Evolutionary conservation across 2,113 vertebrate genomes (phyloP).

Genomic region (Callaeas wilsoni): DNA sequence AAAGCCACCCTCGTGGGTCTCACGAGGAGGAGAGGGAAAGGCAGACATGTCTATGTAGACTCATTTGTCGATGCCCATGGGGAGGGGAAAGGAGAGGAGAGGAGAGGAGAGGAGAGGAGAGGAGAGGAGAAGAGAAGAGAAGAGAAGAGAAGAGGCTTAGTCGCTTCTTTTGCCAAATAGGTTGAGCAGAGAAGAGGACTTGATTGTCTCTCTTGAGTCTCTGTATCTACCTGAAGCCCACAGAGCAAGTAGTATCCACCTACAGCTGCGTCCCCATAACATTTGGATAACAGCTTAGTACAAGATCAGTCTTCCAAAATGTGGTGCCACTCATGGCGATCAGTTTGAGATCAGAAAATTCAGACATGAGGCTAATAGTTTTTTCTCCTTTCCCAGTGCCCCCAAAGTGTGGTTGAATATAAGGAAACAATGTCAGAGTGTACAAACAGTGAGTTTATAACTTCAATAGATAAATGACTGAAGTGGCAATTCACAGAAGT

Average conservation of each 20-base stretch:
- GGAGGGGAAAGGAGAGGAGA: no score
- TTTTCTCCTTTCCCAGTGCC: background rate
- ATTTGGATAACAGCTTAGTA: background rate
- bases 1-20: background rate
- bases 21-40: background rate
- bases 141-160: background rate
- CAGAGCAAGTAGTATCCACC: background rate
- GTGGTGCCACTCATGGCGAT: background rate
- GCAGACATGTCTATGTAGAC: background rate
- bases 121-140: background rate
- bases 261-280: background rate
- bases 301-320: background rate
- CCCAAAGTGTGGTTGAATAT: background rate
- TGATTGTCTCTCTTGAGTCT: background rate
- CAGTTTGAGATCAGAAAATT: background rate
- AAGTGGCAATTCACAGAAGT: background rate
- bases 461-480: background rate
- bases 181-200: background rate
- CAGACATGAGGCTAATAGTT: background rate
- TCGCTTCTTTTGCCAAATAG: background rate
- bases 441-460: background rate
- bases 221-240: background rate
- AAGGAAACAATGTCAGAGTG: background rate
- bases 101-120: background rate
- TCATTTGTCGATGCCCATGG: background rate